These are phyloP conservation scores for Leiothrix lutea DNA, from an alignment of 2,113 vertebrate genomes.

Conservation along the genomic window DNA sequence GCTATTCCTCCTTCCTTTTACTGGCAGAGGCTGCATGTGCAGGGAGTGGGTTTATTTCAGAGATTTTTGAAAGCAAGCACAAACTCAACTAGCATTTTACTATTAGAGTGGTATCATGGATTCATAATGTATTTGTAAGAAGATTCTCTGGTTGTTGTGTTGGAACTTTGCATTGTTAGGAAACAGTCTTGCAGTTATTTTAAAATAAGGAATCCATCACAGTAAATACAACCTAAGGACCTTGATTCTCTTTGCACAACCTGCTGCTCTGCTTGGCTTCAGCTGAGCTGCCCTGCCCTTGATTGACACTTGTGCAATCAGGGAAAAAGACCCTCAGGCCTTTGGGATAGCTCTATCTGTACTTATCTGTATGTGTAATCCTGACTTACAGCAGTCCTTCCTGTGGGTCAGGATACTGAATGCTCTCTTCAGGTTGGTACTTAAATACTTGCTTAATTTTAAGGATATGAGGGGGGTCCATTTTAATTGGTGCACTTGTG, in stretches of 20 bases:
- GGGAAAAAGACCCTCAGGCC: background rate
- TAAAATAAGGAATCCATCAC: background rate
- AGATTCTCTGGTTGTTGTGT: background rate
- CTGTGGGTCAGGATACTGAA: background rate
- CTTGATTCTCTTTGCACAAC: background rate
- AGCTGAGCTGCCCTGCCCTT: background rate
- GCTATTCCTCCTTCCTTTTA: background rate
- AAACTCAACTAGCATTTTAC: background rate
- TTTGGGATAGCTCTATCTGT: background rate
- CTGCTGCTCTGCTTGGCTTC: background rate
- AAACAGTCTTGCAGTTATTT: background rate
- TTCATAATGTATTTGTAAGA: background rate
- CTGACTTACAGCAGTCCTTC: background rate
- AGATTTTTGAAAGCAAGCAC: background rate
- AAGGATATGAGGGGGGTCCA: rapidly evolving
- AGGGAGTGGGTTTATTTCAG: background rate
- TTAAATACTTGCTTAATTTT: background rate
- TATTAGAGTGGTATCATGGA: background rate
- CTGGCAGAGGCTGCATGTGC: background rate
- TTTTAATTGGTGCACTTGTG: background rate
- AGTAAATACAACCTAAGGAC: background rate
- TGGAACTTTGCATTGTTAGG: background rate
- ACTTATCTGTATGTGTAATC: background rate
- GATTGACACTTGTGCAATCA: background rate
- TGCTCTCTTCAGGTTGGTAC: background rate